These are phyloP conservation scores for Hydriomena furcata DNA, from an alignment of 2,888 invertebrate species.

Conservation along the genomic window DNA sequence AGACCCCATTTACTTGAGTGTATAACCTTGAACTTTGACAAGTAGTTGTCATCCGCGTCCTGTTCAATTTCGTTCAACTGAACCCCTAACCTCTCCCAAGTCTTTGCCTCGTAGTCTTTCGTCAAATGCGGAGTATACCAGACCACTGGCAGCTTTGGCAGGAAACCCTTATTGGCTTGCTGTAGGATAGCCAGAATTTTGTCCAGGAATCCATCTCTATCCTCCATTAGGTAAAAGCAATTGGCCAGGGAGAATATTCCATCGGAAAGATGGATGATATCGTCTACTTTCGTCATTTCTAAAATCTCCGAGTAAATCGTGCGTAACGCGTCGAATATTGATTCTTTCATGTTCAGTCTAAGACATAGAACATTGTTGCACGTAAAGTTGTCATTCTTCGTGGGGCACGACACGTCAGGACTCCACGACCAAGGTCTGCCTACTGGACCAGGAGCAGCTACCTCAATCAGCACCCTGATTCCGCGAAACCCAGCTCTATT, in stretches of 20 bases:
- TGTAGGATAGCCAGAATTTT: slow-evolving; percentile 85
- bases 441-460: slow-evolving; percentile 93
- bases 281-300: slow-evolving; percentile 87
- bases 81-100: slow-evolving; percentile 83
- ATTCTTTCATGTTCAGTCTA: slow-evolving; percentile 87
- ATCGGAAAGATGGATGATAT: slow-evolving; percentile 91
- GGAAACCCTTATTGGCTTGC: slow-evolving; percentile 80
- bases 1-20: slow-evolving; percentile 92
- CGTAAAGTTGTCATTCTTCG: slow-evolving; percentile 44
- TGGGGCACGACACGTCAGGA: slow-evolving; percentile 73
- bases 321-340: slow-evolving; percentile 87
- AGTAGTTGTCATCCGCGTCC: slow-evolving; percentile 85
- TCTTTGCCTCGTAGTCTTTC: slow-evolving; percentile 69
- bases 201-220: slow-evolving; percentile 88
- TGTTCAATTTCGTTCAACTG: slow-evolving; percentile 89
- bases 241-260: slow-evolving; percentile 87
- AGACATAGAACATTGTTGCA: slow-evolving; percentile 91
- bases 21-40: slow-evolving; percentile 89
- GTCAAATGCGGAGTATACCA: slow-evolving; percentile 88
- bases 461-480: slow-evolving; percentile 92
- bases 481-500: slow-evolving; percentile 90
- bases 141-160: slow-evolving; percentile 83
- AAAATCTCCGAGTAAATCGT: slow-evolving; percentile 88
- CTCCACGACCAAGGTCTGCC: slow-evolving; percentile 94
- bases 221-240: slow-evolving; percentile 86